Evolutionary conservation across 2,113 vertebrate species (phyloP).

Genomic region (Syrrhaptes paradoxus): DNA sequence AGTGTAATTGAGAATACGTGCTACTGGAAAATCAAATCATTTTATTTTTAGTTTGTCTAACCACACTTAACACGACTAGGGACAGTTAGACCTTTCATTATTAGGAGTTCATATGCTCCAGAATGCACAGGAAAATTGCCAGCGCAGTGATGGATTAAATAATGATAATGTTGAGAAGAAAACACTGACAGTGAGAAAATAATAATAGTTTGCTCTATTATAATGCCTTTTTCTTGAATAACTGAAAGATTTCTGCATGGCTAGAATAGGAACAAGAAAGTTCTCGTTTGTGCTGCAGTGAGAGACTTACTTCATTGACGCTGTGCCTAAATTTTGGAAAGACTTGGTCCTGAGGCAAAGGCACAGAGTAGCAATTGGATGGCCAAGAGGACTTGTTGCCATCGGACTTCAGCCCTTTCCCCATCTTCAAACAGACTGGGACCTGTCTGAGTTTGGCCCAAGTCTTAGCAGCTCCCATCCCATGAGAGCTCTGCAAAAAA

Average conservation of each 20-base stretch:
- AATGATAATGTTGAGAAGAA: constrained; percentile 45
- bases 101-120: constrained; percentile 60
- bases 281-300: not conserved
- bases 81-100: constrained; percentile 62
- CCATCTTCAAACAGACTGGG: not conserved
- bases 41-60: constrained; percentile 62
- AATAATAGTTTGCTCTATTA: not conserved
- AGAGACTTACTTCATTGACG: not conserved
- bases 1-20: constrained; percentile 54
- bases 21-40: constrained; percentile 37
- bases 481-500: not conserved
- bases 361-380: not conserved
- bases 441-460: not conserved
- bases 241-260: not conserved
- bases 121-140: constrained; percentile 46
- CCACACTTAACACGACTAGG: constrained; percentile 52
- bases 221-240: not conserved
- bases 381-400: not conserved
- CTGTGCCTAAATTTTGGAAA: not conserved
- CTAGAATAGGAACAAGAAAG: not conserved
- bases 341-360: not conserved
- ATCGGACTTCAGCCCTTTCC: not conserved
- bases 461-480: not conserved
- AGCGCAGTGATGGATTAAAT: constrained; percentile 20
- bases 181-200: constrained; percentile 42